Evolutionary conservation across 2,797 vertebrate genomes (phyloP).

Genomic region (Picus viridis): DNA sequence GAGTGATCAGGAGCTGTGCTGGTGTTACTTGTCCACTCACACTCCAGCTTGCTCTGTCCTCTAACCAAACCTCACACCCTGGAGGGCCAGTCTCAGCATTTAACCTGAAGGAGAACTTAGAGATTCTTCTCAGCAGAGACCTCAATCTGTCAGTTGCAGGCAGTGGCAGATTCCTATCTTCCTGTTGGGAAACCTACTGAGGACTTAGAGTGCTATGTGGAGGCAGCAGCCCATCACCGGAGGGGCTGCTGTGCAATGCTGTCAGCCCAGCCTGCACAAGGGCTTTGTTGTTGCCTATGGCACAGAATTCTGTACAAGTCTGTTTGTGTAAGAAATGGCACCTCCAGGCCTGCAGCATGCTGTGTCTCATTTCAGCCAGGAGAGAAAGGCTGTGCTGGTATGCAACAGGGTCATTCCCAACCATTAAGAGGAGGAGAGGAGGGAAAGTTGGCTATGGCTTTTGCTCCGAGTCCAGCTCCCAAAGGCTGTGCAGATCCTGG

Average conservation of each 20-base stretch:
- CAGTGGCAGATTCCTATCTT: neutral
- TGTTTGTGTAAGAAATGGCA: neutral
- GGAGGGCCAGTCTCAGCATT: neutral
- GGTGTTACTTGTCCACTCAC: neutral
- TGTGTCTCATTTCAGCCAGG: neutral
- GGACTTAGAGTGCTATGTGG: neutral
- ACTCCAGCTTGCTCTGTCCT: neutral
- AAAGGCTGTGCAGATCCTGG: slow-evolving; percentile 26
- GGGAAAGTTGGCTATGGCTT: slow-evolving; percentile 22
- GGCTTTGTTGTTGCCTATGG: fast-evolving
- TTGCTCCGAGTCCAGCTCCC: slow-evolving; percentile 24
- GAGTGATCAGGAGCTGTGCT: neutral
- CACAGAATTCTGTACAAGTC: neutral
- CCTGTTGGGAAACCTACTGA: neutral
- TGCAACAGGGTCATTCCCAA: neutral
- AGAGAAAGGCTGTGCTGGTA: neutral
- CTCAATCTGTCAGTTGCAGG: neutral
- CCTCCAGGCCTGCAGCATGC: neutral
- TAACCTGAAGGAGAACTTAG: neutral
- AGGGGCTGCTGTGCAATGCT: fast-evolving
- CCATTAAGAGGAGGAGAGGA: neutral
- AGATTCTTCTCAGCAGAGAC: neutral
- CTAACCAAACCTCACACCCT: neutral
- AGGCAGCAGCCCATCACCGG: neutral
- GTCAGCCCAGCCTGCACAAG: neutral